Base-by-base conservation (phyloP, 2,888 invertebrate genomes). In the Podotricha telesiphe region DNA sequence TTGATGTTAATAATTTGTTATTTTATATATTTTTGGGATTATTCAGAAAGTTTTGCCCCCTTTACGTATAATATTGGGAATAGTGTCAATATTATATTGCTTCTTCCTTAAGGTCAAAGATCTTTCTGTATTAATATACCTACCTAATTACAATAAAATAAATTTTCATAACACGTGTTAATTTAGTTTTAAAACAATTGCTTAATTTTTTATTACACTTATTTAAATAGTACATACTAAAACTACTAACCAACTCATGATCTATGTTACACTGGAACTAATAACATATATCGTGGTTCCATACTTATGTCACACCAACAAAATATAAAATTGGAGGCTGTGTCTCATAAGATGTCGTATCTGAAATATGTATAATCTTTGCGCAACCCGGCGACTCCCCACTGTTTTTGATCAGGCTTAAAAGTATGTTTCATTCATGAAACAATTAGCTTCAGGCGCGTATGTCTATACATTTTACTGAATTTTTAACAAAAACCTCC, bases 351-450 rank as follows among this genome's bases (percentile, higher is more conserved):
- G 50, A 20, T 47, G 62, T 53, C 50, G 45, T 50, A 22, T 75
- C 75, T 75, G 53, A 7, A 20, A 11, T 15, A n/a, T 10, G 22
- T 15, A 45, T 75, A 68, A 64, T 78, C 79, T 79, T 37, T 78
- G 78, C 40, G 75, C 50, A 66, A 53, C 67, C 55, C 71, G 78
- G 74, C 72, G 78, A 79, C 79, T 75, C 79, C 80, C 79, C 77
- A 81, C 79, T 78, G 80, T 82, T 86, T 84, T 82, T 82, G 84
- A 83, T 84, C 79, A 82, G 78, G 78, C 78, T 77, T 76, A 74
- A 81, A 85, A 85, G 78, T 82, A 86, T 86, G 82, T 85, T 84
- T 84, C 84, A 86, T 86, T 87, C 83, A 85, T 86, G 84, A 84
- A 84, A 84, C 79, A 86, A 86, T 87, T 87, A 86, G 80, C 79